Percentiles rank a stretch among this genome's conserved stretches.
These are phyloP conservation scores for Pimephales promelas DNA, from an alignment of 2,113 vertebrate genomes.

Conservation along the genomic window DNA sequence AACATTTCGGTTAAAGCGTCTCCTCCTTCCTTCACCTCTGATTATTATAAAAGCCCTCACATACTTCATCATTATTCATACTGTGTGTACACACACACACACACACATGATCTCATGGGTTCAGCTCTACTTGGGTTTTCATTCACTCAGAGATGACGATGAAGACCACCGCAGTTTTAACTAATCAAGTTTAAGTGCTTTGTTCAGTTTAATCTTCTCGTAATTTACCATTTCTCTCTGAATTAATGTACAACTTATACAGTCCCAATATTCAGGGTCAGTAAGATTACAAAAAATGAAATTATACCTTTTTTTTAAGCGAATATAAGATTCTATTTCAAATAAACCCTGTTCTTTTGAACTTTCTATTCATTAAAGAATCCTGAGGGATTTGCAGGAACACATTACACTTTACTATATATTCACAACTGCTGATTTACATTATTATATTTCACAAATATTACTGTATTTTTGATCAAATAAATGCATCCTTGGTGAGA, in stretches of 20 bases:
- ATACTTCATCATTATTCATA: constrained; percentile 35
- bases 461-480: background rate
- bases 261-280: no score
- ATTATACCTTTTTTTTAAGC: no score
- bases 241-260: no score
- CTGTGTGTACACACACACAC: background rate
- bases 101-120: background rate
- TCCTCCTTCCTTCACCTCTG: constrained; percentile 30
- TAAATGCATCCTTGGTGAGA: background rate
- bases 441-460: background rate
- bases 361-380: background rate
- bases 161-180: background rate
- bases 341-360: background rate
- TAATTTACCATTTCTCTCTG: no score
- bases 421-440: background rate
- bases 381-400: background rate
- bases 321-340: no score
- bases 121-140: no score
- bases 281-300: no score
- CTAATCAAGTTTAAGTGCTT: background rate
- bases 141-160: no score
- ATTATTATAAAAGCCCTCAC: constrained; percentile 41
- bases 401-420: background rate
- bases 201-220: background rate
- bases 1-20: constrained; percentile 36